Conservation (phyloP, 1,140 invertebrate genomes). For the Hypsibius dujardini region DNA sequence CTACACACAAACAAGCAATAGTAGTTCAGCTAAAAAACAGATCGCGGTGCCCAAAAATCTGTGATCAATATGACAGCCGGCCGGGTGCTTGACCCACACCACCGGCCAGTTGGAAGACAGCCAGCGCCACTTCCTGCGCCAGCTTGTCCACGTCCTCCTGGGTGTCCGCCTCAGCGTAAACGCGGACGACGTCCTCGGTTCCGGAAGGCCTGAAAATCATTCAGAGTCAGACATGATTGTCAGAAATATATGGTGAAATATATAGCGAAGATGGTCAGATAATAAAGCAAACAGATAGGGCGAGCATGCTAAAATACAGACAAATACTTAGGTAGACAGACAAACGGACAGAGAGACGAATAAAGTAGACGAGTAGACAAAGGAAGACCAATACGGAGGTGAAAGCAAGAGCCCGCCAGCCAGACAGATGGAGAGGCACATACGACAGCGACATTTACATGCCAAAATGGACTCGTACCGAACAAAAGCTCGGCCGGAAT, state of each 20-base stretch:
- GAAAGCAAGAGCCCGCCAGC: too few species aligned
- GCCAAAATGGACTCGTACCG: conserved; percentile 36
- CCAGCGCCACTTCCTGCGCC: conserved; percentile 36
- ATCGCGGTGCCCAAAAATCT: not conserved
- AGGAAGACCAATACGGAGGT: too few species aligned
- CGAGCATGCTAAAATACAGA: too few species aligned
- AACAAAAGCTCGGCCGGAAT: conserved; percentile 64
- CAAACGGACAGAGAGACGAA: too few species aligned
- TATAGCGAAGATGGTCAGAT: too few species aligned
- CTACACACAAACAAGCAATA: not conserved
- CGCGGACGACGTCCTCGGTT: conserved; percentile 84
- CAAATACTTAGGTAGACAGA: too few species aligned
- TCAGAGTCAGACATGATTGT: conserved; percentile 20
- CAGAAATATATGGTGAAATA: too few species aligned
- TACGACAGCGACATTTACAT: not conserved
- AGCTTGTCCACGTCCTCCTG: conserved; percentile 34
- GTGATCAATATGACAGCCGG: not conserved
- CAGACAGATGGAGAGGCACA: too few species aligned
- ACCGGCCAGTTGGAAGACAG: conserved; percentile 55
- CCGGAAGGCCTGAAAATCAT: conserved; percentile 59
- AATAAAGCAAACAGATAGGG: too few species aligned
- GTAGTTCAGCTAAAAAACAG: not conserved
- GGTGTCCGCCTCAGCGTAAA: conserved; percentile 83
- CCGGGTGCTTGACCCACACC: conserved; percentile 41
- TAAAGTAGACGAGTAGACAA: too few species aligned